Percentiles rank a stretch among this genome's conserved stretches.
Conservation (phyloP, 2,888 invertebrate species). For the Chirona hameri region DNA sequence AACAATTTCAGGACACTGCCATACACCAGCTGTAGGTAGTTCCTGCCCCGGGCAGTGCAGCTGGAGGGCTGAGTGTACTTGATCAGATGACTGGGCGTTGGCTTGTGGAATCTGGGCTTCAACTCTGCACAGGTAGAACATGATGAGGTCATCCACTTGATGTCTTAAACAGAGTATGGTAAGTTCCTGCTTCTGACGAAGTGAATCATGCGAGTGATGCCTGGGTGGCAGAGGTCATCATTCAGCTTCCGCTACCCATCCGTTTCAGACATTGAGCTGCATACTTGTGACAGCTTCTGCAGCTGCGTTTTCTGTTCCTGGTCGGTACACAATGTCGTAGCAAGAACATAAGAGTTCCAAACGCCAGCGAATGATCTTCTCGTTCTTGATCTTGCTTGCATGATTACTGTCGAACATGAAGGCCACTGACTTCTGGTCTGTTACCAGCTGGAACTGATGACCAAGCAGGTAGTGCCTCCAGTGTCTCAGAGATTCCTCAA, state of each 20-base stretch:
- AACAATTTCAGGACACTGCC: too few relatives aligned
- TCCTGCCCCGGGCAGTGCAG: too few relatives aligned
- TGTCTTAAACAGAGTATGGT: constrained; percentile 35
- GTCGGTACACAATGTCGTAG: constrained; percentile 28
- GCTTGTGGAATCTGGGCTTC: constrained; percentile 34
- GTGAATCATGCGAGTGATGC: constrained; percentile 35
- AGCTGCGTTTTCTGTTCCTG: constrained; percentile 13
- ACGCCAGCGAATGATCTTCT: constrained; percentile 28
- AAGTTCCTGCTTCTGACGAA: constrained; percentile 36
- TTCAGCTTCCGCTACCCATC: constrained; percentile 33
- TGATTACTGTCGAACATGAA: too few relatives aligned
- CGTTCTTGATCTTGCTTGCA: background rate
- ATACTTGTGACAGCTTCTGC: constrained; percentile 30
- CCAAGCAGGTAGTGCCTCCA: background rate
- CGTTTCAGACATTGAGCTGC: background rate
- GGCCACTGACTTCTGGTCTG: background rate
- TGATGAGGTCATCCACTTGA: constrained; percentile 23
- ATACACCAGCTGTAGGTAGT: too few relatives aligned
- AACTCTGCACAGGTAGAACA: constrained; percentile 34
- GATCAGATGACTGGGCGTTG: constrained; percentile 31
- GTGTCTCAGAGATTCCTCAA: constrained; percentile 32
- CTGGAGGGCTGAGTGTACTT: constrained; percentile 39
- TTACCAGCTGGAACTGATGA: background rate
- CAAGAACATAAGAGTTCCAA: constrained; percentile 30
- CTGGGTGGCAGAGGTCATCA: constrained; percentile 38